A percentile compares a stretch with the other conserved stretches of the same genome.
Evolutionary conservation across 2,113 vertebrate species (phyloP).

Genomic region (Paratilapia polleni): DNA sequence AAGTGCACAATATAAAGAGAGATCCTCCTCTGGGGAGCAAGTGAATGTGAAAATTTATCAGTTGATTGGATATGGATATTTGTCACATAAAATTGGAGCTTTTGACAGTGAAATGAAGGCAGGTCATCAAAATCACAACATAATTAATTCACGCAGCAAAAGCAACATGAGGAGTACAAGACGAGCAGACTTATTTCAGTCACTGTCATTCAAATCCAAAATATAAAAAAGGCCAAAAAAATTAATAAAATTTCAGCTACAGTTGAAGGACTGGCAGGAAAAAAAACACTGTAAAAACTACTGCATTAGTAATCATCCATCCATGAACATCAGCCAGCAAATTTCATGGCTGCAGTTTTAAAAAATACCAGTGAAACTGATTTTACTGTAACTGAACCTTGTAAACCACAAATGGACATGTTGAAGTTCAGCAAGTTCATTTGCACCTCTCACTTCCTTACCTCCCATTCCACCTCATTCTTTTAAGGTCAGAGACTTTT

Average conservation of each 20-base stretch:
- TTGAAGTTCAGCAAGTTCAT: not conserved
- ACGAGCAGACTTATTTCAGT: not conserved
- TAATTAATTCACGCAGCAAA: not conserved
- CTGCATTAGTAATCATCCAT: not conserved
- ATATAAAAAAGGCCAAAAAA: not conserved
- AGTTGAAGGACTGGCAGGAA: not conserved
- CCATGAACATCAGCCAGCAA: not conserved
- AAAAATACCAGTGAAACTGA: not conserved
- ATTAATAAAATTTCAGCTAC: not conserved
- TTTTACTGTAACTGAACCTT: not conserved
- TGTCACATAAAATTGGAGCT: not conserved
- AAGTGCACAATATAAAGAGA: not conserved
- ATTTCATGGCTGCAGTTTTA: not conserved
- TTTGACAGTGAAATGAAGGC: not conserved
- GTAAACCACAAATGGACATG: not conserved
- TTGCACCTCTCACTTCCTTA: not conserved
- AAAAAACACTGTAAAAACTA: not conserved
- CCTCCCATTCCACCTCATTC: not conserved
- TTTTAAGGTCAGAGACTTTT: not conserved
- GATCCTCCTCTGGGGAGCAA: not conserved
- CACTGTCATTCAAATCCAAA: not conserved
- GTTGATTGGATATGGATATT: not conserved
- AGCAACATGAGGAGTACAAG: not conserved
- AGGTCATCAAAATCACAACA: not conserved
- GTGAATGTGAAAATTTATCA: not conserved